Evolutionary conservation across 2,888 invertebrate species (phyloP).

Genomic region (Sminthurinus aureus): DNA sequence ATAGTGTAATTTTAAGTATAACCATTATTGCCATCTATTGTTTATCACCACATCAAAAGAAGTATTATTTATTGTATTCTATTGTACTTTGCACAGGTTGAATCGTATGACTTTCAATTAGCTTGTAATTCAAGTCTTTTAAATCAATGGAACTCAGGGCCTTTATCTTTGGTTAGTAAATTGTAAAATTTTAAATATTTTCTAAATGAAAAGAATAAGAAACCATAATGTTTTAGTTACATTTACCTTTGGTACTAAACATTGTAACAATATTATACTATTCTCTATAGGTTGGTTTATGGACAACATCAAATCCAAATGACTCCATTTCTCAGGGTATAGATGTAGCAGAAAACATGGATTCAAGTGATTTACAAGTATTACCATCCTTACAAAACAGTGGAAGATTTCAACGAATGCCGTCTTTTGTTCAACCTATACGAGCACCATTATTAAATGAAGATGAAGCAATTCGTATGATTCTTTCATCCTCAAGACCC

Average conservation of each 20-base stretch:
- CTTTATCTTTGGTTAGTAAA: conserved; percentile 76
- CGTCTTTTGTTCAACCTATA: conserved; percentile 4
- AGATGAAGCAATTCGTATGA: conserved; percentile 76
- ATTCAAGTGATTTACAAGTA: conserved; percentile 62
- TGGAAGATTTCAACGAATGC: conserved; percentile 18
- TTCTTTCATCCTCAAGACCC: conserved; percentile 64
- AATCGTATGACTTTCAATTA: conserved; percentile 72
- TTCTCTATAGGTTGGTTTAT: conserved; percentile 73
- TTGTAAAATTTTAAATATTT: not conserved
- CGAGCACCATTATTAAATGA: conserved; percentile 67
- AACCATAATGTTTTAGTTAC: too few relatives aligned
- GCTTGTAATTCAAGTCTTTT: conserved; percentile 85
- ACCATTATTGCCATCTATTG: too few relatives aligned
- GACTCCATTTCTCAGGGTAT: conserved; percentile 71
- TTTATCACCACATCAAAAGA: too few relatives aligned
- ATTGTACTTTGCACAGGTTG: conserved; percentile 64
- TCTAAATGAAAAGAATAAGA: not conserved
- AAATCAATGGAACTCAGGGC: conserved; percentile 87
- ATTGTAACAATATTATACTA: not conserved
- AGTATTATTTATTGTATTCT: too few relatives aligned
- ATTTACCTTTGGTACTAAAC: too few relatives aligned
- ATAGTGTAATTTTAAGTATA: not conserved
- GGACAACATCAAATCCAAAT: conserved; percentile 80
- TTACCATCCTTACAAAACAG: conserved; percentile 48
- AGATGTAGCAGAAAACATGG: conserved; percentile 77